Conservation (phyloP, 1,140 invertebrate genomes). For the Trichonephila clavata region DNA sequence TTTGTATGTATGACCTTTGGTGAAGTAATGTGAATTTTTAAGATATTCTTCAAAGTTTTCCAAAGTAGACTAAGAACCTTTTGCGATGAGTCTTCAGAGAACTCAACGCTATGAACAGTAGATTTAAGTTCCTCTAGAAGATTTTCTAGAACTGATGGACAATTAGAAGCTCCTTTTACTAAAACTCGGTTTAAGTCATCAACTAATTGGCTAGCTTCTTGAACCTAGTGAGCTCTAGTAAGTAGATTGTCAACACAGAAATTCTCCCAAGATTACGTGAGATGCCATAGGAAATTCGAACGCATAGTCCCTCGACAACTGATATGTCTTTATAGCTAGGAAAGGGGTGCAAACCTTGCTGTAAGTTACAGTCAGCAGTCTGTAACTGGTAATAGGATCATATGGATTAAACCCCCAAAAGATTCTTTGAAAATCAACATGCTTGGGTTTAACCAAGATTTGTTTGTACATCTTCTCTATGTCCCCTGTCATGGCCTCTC, state of each 20-base stretch:
- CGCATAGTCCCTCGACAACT: background rate
- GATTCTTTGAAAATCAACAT: background rate
- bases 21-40: background rate
- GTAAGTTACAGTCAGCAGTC: background rate
- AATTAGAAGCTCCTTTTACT: background rate
- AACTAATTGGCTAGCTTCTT: background rate
- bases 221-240: background rate
- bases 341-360: too few species aligned
- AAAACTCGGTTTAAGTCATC: background rate
- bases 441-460: too few species aligned
- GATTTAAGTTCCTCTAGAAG: background rate
- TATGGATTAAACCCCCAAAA: background rate
- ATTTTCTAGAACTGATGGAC: background rate
- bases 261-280: background rate
- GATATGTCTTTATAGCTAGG: too few species aligned
- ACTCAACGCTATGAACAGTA: background rate
- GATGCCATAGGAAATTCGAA: too few species aligned
- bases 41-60: background rate
- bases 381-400: background rate
- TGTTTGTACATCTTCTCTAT: too few species aligned
- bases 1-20: background rate
- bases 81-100: background rate
- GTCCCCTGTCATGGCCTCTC: too few species aligned
- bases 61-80: background rate
- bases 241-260: background rate